phyloP scores from a whole-genome alignment of 2,113 vertebrate species.

The Phrynocephalus versicolor region DNA sequence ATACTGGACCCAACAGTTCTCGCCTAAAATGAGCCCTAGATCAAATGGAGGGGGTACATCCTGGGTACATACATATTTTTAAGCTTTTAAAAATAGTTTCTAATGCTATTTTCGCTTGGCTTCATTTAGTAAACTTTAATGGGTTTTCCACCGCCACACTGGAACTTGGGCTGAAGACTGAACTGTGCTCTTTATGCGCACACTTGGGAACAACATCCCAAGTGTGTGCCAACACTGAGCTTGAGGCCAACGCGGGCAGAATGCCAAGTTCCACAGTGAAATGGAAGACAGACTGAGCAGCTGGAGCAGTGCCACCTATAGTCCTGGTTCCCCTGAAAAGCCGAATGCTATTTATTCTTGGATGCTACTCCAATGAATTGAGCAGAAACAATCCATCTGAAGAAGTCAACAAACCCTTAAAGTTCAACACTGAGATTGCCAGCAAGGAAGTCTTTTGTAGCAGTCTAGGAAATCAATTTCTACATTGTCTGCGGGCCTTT shows the following conservation, averaged over 20 bases:
- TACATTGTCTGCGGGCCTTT: not conserved
- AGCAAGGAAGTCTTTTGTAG: not conserved
- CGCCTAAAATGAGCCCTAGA: not conserved
- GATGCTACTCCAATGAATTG: constrained; percentile 22
- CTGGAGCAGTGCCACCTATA: constrained; percentile 9
- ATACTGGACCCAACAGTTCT: not conserved
- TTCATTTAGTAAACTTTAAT: not conserved
- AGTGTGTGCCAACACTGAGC: constrained; percentile 10
- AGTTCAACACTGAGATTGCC: not conserved
- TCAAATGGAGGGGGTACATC: not conserved
- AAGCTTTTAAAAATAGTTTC: not conserved
- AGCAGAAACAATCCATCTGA: constrained; percentile 5
- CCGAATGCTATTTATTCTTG: not conserved
- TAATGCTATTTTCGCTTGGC: not conserved
- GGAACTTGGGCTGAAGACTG: constrained; percentile 15
- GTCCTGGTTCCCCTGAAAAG: not conserved
- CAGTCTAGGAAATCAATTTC: not conserved
- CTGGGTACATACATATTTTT: not conserved
- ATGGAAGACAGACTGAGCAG: constrained; percentile 12
- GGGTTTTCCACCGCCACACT: not conserved
- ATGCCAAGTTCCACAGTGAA: constrained; percentile 44
- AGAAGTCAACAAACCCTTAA: not conserved
- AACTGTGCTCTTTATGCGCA: not conserved
- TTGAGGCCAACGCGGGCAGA: constrained; percentile 21
- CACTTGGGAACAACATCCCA: constrained; percentile 34